These are phyloP conservation scores for Alentia gelatinosa DNA, from an alignment of 2,888 invertebrate species.

Conservation along the genomic window DNA sequence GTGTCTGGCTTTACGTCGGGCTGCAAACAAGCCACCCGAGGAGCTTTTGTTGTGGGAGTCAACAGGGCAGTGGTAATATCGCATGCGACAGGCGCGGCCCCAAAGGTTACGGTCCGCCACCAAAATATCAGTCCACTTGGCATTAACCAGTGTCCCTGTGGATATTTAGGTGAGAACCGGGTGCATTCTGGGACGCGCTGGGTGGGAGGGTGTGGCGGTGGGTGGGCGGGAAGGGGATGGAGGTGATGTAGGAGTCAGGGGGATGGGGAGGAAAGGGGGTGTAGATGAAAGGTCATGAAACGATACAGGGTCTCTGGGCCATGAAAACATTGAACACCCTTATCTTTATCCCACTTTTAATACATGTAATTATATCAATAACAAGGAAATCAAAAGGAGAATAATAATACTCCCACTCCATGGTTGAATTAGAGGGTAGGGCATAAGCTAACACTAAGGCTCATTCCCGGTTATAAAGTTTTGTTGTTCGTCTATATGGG, in stretches of 20 bases:
- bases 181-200: too few species aligned
- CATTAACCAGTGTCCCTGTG: too few species aligned
- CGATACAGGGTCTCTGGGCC: neutral
- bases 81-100: neutral
- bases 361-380: neutral
- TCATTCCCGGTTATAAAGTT: too few species aligned
- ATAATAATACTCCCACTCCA: neutral
- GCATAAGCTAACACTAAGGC: neutral
- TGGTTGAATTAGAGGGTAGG: neutral
- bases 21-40: neutral
- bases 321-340: neutral
- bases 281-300: neutral
- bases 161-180: too few species aligned
- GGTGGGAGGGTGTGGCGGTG: neutral
- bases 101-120: neutral
- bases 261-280: too few species aligned
- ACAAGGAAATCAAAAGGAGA: neutral
- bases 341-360: too few species aligned
- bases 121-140: too few species aligned
- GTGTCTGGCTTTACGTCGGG: neutral
- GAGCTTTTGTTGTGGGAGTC: neutral
- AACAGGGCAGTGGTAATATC: neutral
- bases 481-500: too few species aligned
- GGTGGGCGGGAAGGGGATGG: too few species aligned
- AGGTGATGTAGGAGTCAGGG: too few species aligned